These are phyloP conservation scores for Bubo blakistoni DNA, from an alignment of 2,113 vertebrate species.

Conservation along the genomic window DNA sequence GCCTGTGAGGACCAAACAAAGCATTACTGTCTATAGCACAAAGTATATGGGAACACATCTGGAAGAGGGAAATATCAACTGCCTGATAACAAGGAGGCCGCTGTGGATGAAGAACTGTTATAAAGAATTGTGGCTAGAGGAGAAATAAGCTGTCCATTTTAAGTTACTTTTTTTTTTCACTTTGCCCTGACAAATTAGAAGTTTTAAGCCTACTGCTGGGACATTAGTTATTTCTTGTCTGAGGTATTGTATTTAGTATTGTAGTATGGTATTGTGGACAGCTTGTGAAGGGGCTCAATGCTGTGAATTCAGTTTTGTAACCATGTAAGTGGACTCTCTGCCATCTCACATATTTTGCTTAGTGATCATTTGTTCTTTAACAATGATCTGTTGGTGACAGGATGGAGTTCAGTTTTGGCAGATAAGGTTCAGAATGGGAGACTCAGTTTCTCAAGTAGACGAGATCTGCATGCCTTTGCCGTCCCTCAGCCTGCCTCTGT, in stretches of 20 bases:
- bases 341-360: neutral
- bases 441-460: neutral
- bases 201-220: neutral
- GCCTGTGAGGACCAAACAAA: neutral
- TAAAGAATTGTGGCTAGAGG: neutral
- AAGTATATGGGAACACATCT: neutral
- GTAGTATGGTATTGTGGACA: neutral
- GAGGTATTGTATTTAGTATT: neutral
- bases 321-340: neutral
- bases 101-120: neutral
- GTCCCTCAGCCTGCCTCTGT: neutral
- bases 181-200: neutral
- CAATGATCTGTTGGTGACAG: neutral
- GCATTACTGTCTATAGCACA: neutral
- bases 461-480: neutral
- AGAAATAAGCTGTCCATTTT: neutral
- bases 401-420: neutral
- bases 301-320: neutral
- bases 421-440: neutral
- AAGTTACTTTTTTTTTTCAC: neutral
- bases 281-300: neutral
- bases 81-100: neutral
- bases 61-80: neutral
- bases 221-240: neutral
- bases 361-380: neutral